These are phyloP conservation scores for Malaclemys terrapin DNA, from an alignment of 2,113 vertebrate genomes.

Conservation along the genomic window DNA sequence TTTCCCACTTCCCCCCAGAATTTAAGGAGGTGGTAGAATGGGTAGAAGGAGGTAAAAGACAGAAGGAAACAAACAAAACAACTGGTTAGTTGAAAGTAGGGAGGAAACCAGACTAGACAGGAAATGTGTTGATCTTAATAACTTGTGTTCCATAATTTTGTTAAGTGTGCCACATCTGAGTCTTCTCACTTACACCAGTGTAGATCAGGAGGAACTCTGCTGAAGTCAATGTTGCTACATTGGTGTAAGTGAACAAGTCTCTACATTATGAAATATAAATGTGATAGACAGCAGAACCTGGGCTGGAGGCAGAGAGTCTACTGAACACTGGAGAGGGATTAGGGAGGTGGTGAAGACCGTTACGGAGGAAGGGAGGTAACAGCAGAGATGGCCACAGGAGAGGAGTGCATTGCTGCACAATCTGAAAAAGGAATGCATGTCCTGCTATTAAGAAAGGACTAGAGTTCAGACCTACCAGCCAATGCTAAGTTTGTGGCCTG, in stretches of 20 bases:
- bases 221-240: neutral
- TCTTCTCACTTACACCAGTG: neutral
- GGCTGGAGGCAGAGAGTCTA: neutral
- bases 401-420: rapidly evolving
- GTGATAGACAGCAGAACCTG: neutral
- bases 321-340: neutral
- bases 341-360: rapidly evolving
- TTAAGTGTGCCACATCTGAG: neutral
- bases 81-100: neutral
- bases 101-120: neutral
- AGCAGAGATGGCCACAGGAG: neutral
- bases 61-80: neutral
- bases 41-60: neutral
- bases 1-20: neutral
- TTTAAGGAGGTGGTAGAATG: neutral
- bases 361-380: neutral
- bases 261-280: neutral
- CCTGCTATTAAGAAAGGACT: neutral
- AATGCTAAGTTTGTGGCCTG: neutral
- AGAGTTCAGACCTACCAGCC: neutral
- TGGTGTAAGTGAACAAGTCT: neutral
- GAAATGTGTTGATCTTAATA: rapidly evolving
- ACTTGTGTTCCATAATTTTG: neutral
- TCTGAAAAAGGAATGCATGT: neutral
- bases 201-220: neutral